These are phyloP conservation scores for Pangasianodon gigas DNA, from an alignment of 2,113 vertebrate genomes.

Conservation along the genomic window DNA sequence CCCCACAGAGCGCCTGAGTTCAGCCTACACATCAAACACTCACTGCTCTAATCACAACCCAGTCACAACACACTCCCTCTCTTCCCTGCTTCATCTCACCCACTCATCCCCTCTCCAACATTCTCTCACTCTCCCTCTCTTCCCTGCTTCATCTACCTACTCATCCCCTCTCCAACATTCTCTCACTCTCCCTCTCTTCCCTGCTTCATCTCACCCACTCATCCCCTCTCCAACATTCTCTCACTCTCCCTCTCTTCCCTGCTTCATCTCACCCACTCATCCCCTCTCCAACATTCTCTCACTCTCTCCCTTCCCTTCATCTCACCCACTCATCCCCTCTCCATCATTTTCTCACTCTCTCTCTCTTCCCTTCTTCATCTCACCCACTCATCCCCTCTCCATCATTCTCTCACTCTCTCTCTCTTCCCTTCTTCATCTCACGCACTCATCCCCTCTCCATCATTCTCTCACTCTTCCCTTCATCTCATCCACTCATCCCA, in stretches of 20 bases:
- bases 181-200: background rate
- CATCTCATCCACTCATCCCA: no score
- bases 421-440: background rate
- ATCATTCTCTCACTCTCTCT: no score
- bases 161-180: background rate
- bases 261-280: background rate
- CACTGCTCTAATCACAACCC: constrained; percentile 25
- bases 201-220: background rate
- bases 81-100: background rate
- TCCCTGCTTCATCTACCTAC: background rate
- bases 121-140: background rate
- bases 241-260: background rate
- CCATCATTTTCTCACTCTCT: background rate
- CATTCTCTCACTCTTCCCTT: no score
- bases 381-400: background rate
- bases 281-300: background rate
- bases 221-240: background rate
- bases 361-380: background rate
- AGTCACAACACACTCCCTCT: background rate
- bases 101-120: background rate
- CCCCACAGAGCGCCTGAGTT: background rate
- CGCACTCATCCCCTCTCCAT: no score
- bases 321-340: background rate
- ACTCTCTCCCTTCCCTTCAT: background rate
- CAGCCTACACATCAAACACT: constrained; percentile 10